Evolutionary conservation across 2,888 invertebrate genomes (phyloP), one percentile per base, ranked within the genome.

Genomic region (Disparrhopalites patrizii): DNA sequence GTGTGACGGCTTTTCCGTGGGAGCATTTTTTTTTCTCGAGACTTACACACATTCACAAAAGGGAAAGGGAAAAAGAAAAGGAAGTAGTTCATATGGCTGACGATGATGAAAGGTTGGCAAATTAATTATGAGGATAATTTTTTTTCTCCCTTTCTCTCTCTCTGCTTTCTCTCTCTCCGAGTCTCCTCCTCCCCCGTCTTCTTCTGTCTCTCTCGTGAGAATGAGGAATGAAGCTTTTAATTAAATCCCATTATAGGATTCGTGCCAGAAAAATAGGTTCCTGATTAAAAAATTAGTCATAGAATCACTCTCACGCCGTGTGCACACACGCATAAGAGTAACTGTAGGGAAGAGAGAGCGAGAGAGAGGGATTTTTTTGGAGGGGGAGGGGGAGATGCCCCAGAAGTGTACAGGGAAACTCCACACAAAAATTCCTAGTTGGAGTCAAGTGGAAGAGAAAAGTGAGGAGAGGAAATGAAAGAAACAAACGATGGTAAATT

Each of bases 201-300:
- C n/a, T n/a, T n/a, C n/a, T n/a, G n/a, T n/a, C n/a, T n/a, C n/a
- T 65, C 56, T 68, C 57, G 30, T 27, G 56, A 40, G 57, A 67
- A 63, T 64, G 65, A 58, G 66, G 57, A 61, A 63, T 66, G 73
- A 69, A 69, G 72, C 71, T 75, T 75, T 75, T 75, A 75, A 75
- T 75, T 75, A 75, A 75, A 75, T 75, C 74, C 72, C 72, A 73
- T 75, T 75, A 73, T 73, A 73, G 68, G 72, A 73, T 72, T 72
- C 72, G 73, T 74, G 73, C 74, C 74, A 74, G 74, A 74, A 72
- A 74, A 74, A 74, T 74, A 73, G 73, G 73, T 73, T 74, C 70
- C 74, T 75, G 73, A 75, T 74, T 74, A 74, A 74, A 74, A 73
- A 73, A 75, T 74, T 74, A 74, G 74, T 73, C 71, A 68, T 72